phyloP scores from a whole-genome alignment of 1,140 invertebrate genomes.

The Trichonephila clavipes region DNA sequence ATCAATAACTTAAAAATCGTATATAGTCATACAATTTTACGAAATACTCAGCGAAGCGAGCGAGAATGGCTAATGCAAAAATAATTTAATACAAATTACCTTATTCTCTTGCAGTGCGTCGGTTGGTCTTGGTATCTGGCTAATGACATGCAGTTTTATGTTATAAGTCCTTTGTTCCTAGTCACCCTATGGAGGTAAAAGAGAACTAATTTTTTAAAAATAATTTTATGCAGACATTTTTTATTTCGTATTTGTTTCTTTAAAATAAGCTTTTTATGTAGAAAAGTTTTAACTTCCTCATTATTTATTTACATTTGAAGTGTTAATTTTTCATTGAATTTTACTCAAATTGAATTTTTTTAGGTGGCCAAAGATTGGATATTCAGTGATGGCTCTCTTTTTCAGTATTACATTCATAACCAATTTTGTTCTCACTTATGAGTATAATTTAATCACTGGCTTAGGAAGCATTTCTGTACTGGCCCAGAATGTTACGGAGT shows the following conservation, averaged over 20 bases:
- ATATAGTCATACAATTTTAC: background rate
- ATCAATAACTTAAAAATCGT: background rate
- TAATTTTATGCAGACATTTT: background rate
- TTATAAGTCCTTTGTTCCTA: slow-evolving; percentile 24
- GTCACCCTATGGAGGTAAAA: slow-evolving; percentile 55
- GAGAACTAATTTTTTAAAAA: background rate
- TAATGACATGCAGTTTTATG: slow-evolving; percentile 72
- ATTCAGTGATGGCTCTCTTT: slow-evolving; percentile 22
- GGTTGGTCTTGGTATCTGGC: slow-evolving; percentile 69
- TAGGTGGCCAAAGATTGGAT: slow-evolving; percentile 52
- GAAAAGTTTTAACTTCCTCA: background rate
- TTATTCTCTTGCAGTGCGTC: slow-evolving; percentile 57
- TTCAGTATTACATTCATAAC: background rate
- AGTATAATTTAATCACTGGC: slow-evolving; percentile 13
- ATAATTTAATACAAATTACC: background rate
- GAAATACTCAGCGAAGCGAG: background rate
- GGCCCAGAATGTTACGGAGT: background rate
- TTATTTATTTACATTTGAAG: background rate
- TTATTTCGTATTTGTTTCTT: background rate
- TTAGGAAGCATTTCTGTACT: background rate
- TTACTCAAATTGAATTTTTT: background rate
- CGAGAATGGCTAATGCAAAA: background rate
- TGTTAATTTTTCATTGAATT: too few relatives aligned
- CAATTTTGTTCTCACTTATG: slow-evolving; percentile 36
- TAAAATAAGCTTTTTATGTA: background rate